Conservation (phyloP, 2,797 vertebrate species). For the Bradypus variegatus region DNA sequence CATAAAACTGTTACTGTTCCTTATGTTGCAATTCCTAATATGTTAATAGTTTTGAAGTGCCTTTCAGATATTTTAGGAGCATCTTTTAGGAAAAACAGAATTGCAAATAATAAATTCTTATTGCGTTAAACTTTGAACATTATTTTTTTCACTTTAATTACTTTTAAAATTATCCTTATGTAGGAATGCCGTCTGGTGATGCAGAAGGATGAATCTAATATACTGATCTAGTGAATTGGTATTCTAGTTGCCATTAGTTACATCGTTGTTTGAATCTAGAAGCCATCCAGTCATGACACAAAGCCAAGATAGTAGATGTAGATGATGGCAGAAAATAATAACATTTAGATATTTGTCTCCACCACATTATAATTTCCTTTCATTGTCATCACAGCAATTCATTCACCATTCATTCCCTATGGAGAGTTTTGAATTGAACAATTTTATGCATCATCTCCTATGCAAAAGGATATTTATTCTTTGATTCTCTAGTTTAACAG, state of each 20-base stretch:
- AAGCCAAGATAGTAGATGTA: background rate
- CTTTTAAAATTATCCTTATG: background rate
- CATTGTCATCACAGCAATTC: background rate
- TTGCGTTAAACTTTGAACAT: background rate
- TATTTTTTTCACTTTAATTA: background rate
- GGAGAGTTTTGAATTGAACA: background rate
- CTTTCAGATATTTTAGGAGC: background rate
- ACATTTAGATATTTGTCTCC: background rate
- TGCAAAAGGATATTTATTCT: background rate
- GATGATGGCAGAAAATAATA: background rate
- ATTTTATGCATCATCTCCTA: background rate
- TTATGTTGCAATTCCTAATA: background rate
- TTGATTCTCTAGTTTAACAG: background rate
- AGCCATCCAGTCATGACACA: background rate
- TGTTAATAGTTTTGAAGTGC: background rate
- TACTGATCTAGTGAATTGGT: background rate
- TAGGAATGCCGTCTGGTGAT: background rate
- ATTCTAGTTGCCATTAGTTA: background rate
- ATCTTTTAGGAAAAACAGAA: background rate
- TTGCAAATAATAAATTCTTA: background rate
- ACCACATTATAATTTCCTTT: background rate
- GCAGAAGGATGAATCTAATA: background rate
- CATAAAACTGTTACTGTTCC: background rate
- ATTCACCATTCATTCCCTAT: background rate
- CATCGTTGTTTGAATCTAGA: background rate